Evolutionary conservation across 2,113 vertebrate genomes (phyloP), one percentile per base, ranked within the genome.

Genomic region (Pardalotus punctatus): DNA sequence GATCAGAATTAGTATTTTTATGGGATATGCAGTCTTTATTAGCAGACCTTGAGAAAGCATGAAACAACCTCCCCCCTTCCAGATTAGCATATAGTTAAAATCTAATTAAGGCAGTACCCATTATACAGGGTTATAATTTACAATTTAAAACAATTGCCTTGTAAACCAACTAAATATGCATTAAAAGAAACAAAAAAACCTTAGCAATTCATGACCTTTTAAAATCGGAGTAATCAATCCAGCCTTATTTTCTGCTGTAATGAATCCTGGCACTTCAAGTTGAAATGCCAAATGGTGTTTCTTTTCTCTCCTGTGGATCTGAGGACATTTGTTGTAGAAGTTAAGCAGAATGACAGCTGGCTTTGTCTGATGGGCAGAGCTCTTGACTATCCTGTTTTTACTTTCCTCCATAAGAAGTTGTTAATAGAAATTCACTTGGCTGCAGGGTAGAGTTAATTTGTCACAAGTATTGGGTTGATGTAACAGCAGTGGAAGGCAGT

Each of bases 361-460:
- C 91, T 97, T 96, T 96, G 92, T 96, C 94, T 98, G 96, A 98
- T 87, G 90, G 87, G 90, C 87, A 97, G 96, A 97, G 96, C 96
- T 97, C 95, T 96, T 97, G 96, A 97, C 91, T 97, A 64, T 95
- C 77, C 94, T 86, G 88, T 54, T 97, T 92, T 97, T 97, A 91
- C 94, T 98, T 98, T 96, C 89, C 92, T 97, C 96, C 90, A 71
- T 97, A 97, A 97, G 97, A 97, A 98, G 96, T 93, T 12, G 14
- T 96, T 98, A 98, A 97, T 97, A 97, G 97, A 97, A 98, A 98
- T 98, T 97, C 96, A 81, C 86, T 98, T 97, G 97, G 97, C 97
- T 98, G 96, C 86, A 91, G 97, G 94, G 96, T 97, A 97, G 97
- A 97, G 97, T 97, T 98, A 97, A 98, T 98, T 98, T 98, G 97